phyloP scores from a whole-genome alignment of 2,113 vertebrate species.

The Sylvilagus bachmani region DNA sequence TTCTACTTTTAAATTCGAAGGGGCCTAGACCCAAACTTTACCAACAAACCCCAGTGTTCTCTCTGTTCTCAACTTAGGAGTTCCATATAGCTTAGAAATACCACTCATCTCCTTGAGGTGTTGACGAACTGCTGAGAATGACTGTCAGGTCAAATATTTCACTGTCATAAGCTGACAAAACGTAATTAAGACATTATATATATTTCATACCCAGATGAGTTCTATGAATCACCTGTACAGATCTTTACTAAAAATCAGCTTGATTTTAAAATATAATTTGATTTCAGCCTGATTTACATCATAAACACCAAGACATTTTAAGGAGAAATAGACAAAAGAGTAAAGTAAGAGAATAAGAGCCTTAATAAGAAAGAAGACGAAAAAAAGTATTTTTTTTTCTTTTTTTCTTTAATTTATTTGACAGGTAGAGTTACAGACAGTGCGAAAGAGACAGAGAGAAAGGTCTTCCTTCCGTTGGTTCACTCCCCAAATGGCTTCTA shows the following conservation, averaged over 20 bases:
- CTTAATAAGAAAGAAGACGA: background rate
- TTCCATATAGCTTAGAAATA: conserved; percentile 38
- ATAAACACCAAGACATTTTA: conserved; percentile 4
- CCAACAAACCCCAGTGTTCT: background rate
- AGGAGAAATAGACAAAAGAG: background rate
- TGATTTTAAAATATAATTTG: conserved; percentile 50
- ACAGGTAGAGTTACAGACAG: too few relatives aligned
- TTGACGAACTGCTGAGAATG: conserved; percentile 1
- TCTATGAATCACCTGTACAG: conserved; percentile 32
- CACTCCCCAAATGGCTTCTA: too few relatives aligned
- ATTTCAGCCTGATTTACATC: conserved; percentile 49
- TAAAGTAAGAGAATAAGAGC: background rate
- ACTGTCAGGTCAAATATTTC: conserved; percentile 47
- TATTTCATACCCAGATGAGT: conserved; percentile 34
- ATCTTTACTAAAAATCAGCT: conserved; percentile 56
- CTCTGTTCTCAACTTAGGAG: background rate
- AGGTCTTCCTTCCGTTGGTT: too few relatives aligned
- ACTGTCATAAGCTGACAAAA: conserved; percentile 1
- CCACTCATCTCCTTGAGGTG: background rate
- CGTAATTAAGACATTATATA: conserved; percentile 25
- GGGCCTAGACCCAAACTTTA: conserved; percentile 54
- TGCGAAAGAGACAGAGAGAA: too few relatives aligned
- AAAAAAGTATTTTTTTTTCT: background rate
- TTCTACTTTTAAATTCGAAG: conserved; percentile 54
- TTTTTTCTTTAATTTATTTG: too few relatives aligned